Base-by-base conservation (phyloP, 2,113 vertebrate species). In the Macheiramphus alcinus region DNA sequence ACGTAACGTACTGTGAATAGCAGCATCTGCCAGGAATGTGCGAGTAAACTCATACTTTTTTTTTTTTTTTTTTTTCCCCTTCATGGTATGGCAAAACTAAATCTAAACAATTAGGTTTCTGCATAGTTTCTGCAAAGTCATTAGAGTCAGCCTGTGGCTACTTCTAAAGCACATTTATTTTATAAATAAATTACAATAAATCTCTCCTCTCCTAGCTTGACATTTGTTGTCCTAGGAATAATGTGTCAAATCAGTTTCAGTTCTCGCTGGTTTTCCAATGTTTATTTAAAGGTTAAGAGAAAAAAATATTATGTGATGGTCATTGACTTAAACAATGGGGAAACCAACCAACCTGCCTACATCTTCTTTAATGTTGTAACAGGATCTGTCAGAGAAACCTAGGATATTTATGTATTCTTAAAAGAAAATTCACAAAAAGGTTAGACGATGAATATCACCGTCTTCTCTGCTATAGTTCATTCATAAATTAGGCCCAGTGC, bases 1-100 rank as follows among this genome's bases (percentile, higher is more conserved):
- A 40, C 0, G 9, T 50, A 68, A 50, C 10, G 11, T 36, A 29
- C 22, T 26, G 36, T 68, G 68, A 50, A 47, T 8, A 75, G 55
- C 3, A 4, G 14, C 20, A 75, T 56, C 20, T 58, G 36, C 34
- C 62, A 70, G 42, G 45, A 75, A 75, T 38, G 26, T 7, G 17
- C 36, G 4, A 15, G 15, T 59, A 45, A 76, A 34, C 3, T 21
- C 22, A 36, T 22, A 36, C 0, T 0, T 10, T 58, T 43, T 65
- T 36, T 53, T n/a, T 52, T 52, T 48, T 48, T 14, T 50, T 8
- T 25, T 22, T 6, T 5, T 11, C 8, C 17, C 27, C 45, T 32
- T 59, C 11, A 2, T 45, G 15, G 38, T 63, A 9, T 22, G 47
- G 74, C 42, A 91, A 63, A 94, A 18, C n/a, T 67, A 48, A 83